Conservation (phyloP, 2,888 invertebrate species). For the Microchrysa polita region DNA sequence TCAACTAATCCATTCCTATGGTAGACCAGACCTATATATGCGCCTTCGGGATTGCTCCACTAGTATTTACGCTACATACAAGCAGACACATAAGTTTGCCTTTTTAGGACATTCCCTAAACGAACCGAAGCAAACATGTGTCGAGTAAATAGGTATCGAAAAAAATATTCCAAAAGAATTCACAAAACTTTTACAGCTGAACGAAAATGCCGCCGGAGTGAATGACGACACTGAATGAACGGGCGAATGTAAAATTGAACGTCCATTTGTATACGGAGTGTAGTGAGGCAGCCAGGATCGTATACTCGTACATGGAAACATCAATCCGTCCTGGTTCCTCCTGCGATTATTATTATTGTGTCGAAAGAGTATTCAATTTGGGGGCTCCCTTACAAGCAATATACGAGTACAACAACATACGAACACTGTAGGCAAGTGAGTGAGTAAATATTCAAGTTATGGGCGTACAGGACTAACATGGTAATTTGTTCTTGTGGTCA, state of each 20-base stretch:
- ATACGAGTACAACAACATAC: too few species aligned
- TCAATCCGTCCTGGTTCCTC: not conserved
- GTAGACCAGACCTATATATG: not conserved
- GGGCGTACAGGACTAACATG: constrained; percentile 12
- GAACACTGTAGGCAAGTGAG: constrained; percentile 15
- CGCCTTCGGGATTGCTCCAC: not conserved
- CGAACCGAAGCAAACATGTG: constrained; percentile 14
- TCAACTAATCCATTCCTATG: constrained; percentile 19
- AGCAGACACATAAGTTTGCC: constrained; percentile 11
- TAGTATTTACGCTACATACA: too few species aligned
- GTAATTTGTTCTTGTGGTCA: constrained; percentile 12
- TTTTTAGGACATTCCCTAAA: constrained; percentile 11
- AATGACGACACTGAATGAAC: not conserved
- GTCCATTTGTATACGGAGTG: not conserved
- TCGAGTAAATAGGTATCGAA: not conserved
- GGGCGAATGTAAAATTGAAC: constrained; percentile 28
- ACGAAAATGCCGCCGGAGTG: not conserved
- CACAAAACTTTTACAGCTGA: not conserved
- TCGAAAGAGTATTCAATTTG: constrained; percentile 33
- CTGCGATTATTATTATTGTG: constrained; percentile 11
- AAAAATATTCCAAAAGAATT: not conserved
- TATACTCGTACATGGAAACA: too few species aligned
- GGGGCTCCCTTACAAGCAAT: not conserved
- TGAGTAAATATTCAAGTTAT: constrained; percentile 23
- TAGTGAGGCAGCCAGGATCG: constrained; percentile 5